phyloP scores from a whole-genome alignment of 1,140 invertebrate species.

The Orius insidiosus region DNA sequence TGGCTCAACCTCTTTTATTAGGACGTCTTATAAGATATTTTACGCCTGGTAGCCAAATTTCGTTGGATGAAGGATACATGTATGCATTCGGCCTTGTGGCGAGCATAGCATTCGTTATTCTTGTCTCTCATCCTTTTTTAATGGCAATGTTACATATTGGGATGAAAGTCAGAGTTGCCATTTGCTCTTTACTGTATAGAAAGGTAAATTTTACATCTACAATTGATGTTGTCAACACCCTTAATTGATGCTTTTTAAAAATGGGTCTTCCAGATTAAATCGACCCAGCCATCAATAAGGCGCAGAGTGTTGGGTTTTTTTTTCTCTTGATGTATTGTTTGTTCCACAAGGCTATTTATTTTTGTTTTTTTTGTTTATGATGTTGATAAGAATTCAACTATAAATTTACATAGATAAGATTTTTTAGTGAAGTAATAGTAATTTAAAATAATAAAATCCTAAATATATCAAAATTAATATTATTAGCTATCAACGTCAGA shows the following conservation, averaged over 20 bases:
- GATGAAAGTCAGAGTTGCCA: constrained; percentile 37
- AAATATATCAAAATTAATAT: too few species aligned
- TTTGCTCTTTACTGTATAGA: constrained; percentile 47
- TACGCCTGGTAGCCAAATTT: constrained; percentile 24
- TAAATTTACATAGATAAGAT: background rate
- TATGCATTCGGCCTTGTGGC: constrained; percentile 40
- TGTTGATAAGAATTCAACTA: too few species aligned
- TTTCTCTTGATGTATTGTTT: background rate
- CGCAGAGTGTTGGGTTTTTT: background rate
- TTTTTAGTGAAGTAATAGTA: background rate
- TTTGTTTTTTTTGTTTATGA: too few species aligned
- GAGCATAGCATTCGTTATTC: constrained; percentile 33
- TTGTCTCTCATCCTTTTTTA: constrained; percentile 40
- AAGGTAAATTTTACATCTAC: constrained; percentile 30
- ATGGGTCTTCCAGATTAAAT: background rate
- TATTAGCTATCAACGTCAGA: background rate
- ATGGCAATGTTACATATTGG: constrained; percentile 39
- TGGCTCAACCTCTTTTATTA: constrained; percentile 32
- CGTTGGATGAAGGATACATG: constrained; percentile 30
- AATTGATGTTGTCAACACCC: background rate
- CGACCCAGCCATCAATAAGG: background rate
- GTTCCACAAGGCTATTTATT: background rate
- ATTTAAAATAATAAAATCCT: too few species aligned
- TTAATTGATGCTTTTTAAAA: background rate
- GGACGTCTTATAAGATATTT: constrained; percentile 35